Evolutionary conservation across 2,888 invertebrate species (phyloP).

Genomic region (Enoplolaimus lenunculus): DNA sequence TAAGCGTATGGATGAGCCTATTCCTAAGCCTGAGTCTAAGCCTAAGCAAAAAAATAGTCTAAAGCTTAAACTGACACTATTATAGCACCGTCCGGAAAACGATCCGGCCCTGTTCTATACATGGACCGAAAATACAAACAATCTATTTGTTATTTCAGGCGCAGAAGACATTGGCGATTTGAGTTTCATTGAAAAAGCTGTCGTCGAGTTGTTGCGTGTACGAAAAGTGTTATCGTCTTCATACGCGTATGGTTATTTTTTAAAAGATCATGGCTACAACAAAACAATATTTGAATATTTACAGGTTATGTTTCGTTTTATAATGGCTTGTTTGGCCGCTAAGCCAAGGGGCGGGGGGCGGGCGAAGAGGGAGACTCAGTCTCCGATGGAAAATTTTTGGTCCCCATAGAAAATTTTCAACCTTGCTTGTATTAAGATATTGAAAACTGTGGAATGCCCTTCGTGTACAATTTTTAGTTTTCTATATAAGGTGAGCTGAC

Average conservation of each 20-base stretch:
- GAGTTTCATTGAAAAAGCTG: slow-evolving; percentile 53
- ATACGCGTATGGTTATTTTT: slow-evolving; percentile 56
- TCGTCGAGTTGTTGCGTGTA: slow-evolving; percentile 52
- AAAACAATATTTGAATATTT: slow-evolving; percentile 56
- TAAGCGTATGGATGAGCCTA: too few relatives aligned
- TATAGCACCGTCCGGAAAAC: too few relatives aligned
- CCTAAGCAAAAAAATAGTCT: too few relatives aligned
- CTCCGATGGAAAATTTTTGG: slow-evolving; percentile 16
- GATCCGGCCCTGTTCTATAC: too few relatives aligned
- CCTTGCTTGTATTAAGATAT: slow-evolving; percentile 19
- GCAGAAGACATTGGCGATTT: slow-evolving; percentile 20
- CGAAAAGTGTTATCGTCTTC: slow-evolving; percentile 53
- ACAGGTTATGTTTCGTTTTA: slow-evolving; percentile 52
- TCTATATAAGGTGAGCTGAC: too few relatives aligned
- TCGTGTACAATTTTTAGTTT: too few relatives aligned
- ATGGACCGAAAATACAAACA: too few relatives aligned
- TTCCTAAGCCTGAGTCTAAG: too few relatives aligned
- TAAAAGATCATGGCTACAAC: slow-evolving; percentile 53
- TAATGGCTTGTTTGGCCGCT: too few relatives aligned
- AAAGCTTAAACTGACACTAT: too few relatives aligned
- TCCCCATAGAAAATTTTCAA: too few relatives aligned
- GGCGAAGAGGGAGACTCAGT: background rate
- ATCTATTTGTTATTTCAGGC: background rate
- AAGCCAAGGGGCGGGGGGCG: background rate
- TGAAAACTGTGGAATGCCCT: too few relatives aligned